A percentile compares a stretch with the other conserved stretches of the same genome.
Evolutionary conservation across 2,113 vertebrate genomes (phyloP).

Genomic region (Tenrec ecaudatus): DNA sequence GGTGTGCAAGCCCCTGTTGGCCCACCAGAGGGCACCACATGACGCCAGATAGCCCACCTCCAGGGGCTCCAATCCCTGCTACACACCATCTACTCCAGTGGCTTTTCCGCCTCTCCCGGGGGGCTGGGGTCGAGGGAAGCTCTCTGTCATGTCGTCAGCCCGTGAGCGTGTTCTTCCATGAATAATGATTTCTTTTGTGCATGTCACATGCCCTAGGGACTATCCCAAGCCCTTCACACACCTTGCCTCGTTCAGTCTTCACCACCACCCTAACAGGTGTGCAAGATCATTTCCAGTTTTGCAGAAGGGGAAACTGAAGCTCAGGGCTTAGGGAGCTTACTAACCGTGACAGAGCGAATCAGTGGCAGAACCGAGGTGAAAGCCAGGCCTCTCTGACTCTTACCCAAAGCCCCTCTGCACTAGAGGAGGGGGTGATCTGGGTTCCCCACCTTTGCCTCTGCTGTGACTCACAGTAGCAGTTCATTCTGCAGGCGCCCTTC

Average conservation of each 20-base stretch:
- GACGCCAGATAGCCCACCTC: not conserved
- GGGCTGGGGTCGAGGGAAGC: not conserved
- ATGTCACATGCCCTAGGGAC: not conserved
- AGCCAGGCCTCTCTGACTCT: not conserved
- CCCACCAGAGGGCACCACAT: slow-evolving; percentile 75
- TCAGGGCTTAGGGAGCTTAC: not conserved
- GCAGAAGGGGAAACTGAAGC: slow-evolving; percentile 5
- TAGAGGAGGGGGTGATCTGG: not conserved
- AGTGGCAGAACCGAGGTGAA: not conserved
- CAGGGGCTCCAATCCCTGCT: not conserved
- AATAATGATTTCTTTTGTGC: not conserved
- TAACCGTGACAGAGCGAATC: not conserved
- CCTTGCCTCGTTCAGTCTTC: not conserved
- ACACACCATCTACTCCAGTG: not conserved
- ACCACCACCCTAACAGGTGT: not conserved
- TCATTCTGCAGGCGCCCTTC: fast-evolving
- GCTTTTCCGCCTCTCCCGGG: not conserved
- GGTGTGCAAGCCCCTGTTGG: slow-evolving; percentile 19
- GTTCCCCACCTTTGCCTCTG: not conserved
- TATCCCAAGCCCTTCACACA: not conserved
- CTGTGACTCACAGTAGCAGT: not conserved
- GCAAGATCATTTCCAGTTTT: not conserved
- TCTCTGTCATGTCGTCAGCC: not conserved
- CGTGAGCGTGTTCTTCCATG: not conserved
- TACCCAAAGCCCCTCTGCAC: not conserved